These are phyloP conservation scores for Asarcornis scutulata DNA, from an alignment of 2,113 vertebrate genomes.

Conservation along the genomic window DNA sequence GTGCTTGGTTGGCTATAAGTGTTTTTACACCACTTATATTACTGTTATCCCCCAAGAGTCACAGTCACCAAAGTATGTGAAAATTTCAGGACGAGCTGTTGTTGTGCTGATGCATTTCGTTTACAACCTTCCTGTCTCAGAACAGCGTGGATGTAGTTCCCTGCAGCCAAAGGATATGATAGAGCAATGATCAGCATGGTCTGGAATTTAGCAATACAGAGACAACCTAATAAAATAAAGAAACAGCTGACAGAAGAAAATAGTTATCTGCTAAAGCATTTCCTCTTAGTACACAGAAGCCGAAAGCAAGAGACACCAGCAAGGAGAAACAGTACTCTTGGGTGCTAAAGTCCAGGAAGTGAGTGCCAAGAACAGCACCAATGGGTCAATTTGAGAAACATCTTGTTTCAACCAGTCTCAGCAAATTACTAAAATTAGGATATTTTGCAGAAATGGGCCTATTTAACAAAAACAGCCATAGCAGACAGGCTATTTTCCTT, in stretches of 20 bases:
- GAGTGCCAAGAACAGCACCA: neutral
- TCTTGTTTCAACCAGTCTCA: neutral
- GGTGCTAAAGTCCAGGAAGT: neutral
- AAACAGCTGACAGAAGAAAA: neutral
- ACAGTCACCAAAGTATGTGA: neutral
- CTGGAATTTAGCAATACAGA: neutral
- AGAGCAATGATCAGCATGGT: neutral
- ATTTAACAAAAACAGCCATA: neutral
- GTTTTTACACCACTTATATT: neutral
- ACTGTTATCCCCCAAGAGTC: neutral
- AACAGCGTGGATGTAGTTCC: neutral
- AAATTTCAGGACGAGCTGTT: neutral
- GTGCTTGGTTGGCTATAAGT: neutral
- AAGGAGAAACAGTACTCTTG: neutral
- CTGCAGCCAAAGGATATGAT: neutral
- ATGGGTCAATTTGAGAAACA: neutral
- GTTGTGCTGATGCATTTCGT: neutral
- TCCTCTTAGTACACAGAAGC: neutral
- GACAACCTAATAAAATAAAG: neutral
- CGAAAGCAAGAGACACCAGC: neutral
- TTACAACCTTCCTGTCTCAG: neutral
- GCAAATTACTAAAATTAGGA: neutral
- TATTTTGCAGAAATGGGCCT: neutral
- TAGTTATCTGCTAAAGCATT: neutral
- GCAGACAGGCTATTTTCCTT: neutral